phyloP scores from a whole-genome alignment of 2,797 vertebrate genomes.

The Scomberomorus guttatus region DNA sequence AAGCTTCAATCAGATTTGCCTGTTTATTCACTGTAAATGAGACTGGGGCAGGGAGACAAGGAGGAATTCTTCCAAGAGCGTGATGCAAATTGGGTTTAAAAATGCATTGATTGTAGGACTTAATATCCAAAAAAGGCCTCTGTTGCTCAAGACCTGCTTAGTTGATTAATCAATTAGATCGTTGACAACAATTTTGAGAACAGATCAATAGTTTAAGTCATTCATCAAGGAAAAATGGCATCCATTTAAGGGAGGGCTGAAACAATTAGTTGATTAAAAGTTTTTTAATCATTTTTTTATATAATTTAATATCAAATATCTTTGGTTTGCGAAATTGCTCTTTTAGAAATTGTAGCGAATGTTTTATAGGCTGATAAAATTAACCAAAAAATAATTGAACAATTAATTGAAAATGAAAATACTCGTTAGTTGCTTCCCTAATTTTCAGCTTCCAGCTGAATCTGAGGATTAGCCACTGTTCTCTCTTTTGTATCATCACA shows the following conservation, averaged over 20 bases:
- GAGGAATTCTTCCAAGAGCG: conserved; percentile 37
- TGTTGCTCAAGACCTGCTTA: too few species aligned
- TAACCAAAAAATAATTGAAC: too few species aligned
- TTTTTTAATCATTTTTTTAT: too few species aligned
- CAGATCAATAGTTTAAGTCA: too few species aligned
- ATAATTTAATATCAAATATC: background rate
- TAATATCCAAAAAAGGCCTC: conserved; percentile 15
- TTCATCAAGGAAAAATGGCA: background rate
- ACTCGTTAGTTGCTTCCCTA: too few species aligned
- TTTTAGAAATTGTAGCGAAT: too few species aligned
- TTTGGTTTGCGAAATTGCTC: background rate
- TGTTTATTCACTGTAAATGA: conserved; percentile 68
- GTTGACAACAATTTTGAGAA: background rate
- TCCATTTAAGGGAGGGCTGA: too few species aligned
- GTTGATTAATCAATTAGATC: background rate
- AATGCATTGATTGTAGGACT: conserved; percentile 22
- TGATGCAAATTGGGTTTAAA: conserved; percentile 39
- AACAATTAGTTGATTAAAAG: too few species aligned
- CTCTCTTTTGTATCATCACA: background rate
- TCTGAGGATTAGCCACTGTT: background rate
- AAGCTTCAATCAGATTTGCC: conserved; percentile 61
- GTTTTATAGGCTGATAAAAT: too few species aligned
- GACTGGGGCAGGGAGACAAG: conserved; percentile 40
- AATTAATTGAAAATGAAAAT: too few species aligned
- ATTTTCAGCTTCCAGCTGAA: background rate